These are phyloP conservation scores for Asarcornis scutulata DNA, from an alignment of 2,113 vertebrate genomes.

Conservation along the genomic window DNA sequence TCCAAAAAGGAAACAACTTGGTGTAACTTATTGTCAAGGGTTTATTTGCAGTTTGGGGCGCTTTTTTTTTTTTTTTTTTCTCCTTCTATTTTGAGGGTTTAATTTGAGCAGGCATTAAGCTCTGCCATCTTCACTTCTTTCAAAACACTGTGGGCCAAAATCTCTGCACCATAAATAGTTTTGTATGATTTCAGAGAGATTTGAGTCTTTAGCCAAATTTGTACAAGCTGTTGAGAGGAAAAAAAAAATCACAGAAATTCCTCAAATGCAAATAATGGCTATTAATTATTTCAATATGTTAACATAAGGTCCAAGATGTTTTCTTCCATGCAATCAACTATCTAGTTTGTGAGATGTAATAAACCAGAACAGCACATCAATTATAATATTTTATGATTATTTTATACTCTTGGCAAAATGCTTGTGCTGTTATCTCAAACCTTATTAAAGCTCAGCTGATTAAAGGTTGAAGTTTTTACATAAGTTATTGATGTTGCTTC, in stretches of 20 bases:
- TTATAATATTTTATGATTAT: constrained; percentile 76
- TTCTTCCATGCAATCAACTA: constrained; percentile 22
- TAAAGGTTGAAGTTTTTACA: constrained; percentile 67
- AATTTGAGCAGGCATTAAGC: constrained; percentile 19
- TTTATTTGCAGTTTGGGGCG: constrained; percentile 56
- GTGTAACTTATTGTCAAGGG: constrained; percentile 63
- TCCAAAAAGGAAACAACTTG: constrained; percentile 64
- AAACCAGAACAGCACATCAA: constrained; percentile 58
- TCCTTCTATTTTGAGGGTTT: constrained; percentile 16
- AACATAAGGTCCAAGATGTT: constrained; percentile 18
- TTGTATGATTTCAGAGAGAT: background rate
- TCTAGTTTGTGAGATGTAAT: constrained; percentile 48
- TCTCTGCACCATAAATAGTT: constrained; percentile 13
- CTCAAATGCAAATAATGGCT: constrained; percentile 12
- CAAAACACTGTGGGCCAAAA: background rate
- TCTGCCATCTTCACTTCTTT: constrained; percentile 7
- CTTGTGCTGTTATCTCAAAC: constrained; percentile 62
- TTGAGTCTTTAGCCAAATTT: constrained; percentile 7
- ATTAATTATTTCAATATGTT: constrained; percentile 46
- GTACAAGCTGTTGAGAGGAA: background rate
- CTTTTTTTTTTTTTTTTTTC: background rate
- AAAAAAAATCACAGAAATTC: background rate
- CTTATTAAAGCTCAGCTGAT: constrained; percentile 65
- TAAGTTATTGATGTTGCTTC: constrained; percentile 73
- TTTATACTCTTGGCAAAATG: constrained; percentile 73